Base-by-base conservation (phyloP, 1,140 invertebrate species). In the Pectinophora gossypiella region DNA sequence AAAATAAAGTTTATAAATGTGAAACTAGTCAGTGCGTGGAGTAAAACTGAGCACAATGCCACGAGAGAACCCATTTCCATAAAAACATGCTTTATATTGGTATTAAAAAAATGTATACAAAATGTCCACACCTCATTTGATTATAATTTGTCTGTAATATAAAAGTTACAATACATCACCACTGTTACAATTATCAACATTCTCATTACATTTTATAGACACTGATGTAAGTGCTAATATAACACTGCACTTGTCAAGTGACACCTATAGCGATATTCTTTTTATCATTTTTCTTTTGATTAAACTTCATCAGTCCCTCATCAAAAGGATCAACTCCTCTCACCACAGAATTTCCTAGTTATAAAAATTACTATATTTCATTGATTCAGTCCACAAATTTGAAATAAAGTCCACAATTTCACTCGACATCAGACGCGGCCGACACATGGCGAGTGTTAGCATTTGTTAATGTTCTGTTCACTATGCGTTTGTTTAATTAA, bases 331-430 rank as follows among this genome's bases (percentile, higher is more conserved):
- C 64, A 83, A 84, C 80, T 78, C 80, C 80, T 84, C 80, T 77
- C 83, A 71, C 75, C 80, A 86, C 79, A 85, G 74, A 85, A 76
- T 80, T 83, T 77, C 66, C 72, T 81, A 81, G 73, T 80, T 82
- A 82, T 83, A 84, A 83, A 65, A 84, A 84, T 84, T 83, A 83
- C 76, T 70, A 78, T 82, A 76, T 76, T n/a, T 72, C 61, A 76
- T 82, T 73, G 72, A 79, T 84, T 81, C 68, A 77, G 83, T 86
- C 77, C 83, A 85, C 81, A 69, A 86, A 85, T 86, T 86, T 86
- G 78, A 86, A 84, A 83, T 59, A 79, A 83, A 74, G 83, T 86
- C 79, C 81, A 85, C 83, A 73, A 77, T 79, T 76, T 61, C 73
- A 83, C 81, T 71, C 69, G 54, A 52, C 52, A 55, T 65, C 69